phyloP scores from a whole-genome alignment of 2,888 invertebrate genomes.

The Xestia sexstrigata region DNA sequence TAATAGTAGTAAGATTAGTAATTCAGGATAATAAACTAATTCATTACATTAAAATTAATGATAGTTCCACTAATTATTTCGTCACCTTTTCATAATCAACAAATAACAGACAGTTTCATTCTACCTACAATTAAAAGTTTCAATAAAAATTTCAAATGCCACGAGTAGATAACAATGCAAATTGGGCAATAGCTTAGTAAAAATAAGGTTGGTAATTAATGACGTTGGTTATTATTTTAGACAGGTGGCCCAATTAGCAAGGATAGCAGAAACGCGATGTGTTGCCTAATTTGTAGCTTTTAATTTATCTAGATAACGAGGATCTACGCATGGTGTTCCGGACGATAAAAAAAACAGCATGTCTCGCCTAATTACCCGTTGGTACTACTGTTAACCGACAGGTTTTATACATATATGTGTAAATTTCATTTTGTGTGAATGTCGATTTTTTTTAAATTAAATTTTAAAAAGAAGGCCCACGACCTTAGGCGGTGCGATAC shows the following conservation, averaged over 20 bases:
- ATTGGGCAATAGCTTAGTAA: slow-evolving; percentile 23
- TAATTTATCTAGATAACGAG: slow-evolving; percentile 9
- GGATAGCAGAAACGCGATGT: slow-evolving; percentile 53
- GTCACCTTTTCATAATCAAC: background rate
- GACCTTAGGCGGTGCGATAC: background rate
- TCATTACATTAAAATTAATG: background rate
- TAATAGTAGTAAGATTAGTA: background rate
- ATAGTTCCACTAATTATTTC: background rate
- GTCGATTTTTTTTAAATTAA: background rate
- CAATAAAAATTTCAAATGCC: slow-evolving; percentile 61
- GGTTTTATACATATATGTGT: too few species aligned
- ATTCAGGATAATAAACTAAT: background rate
- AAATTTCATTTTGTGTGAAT: background rate
- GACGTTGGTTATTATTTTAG: slow-evolving; percentile 38
- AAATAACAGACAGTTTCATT: slow-evolving; percentile 63
- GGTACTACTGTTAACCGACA: background rate
- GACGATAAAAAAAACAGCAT: background rate
- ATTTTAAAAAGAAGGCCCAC: too few species aligned
- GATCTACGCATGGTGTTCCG: background rate
- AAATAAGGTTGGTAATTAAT: slow-evolving; percentile 22
- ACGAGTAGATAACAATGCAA: slow-evolving; percentile 17
- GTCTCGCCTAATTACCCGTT: background rate
- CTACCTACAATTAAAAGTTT: slow-evolving; percentile 74
- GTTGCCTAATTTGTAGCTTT: slow-evolving; percentile 53
- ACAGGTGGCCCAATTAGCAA: slow-evolving; percentile 70